These are phyloP conservation scores for Corydoras sp. DNA, from an alignment of 2,113 vertebrate genomes.

Conservation along the genomic window DNA sequence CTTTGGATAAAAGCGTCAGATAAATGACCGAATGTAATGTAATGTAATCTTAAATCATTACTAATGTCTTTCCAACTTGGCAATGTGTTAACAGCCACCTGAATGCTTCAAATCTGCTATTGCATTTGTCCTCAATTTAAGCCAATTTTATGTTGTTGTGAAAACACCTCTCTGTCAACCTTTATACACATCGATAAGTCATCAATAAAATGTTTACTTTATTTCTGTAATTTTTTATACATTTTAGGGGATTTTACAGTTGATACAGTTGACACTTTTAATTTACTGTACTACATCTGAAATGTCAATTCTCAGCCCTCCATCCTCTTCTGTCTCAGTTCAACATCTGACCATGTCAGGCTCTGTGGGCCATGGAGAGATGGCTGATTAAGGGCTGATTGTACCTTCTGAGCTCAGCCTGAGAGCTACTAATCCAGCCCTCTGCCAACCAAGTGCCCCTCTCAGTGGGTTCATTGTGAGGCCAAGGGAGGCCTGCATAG, in stretches of 20 bases:
- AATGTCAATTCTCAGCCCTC: slow-evolving; percentile 1
- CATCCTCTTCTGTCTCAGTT: neutral
- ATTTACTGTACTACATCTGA: neutral
- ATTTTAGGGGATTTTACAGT: too few species aligned
- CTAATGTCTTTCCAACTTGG: too few species aligned
- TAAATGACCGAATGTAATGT: too few species aligned
- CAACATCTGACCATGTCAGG: slow-evolving; percentile 42
- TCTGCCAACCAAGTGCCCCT: slow-evolving; percentile 54
- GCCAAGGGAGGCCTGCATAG: slow-evolving; percentile 63
- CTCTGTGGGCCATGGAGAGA: slow-evolving; percentile 46
- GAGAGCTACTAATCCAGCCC: slow-evolving; percentile 57
- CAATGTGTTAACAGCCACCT: too few species aligned
- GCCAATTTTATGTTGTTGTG: too few species aligned
- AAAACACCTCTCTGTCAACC: too few species aligned
- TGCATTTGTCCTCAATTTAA: too few species aligned
- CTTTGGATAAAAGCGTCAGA: too few species aligned
- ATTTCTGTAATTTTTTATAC: neutral
- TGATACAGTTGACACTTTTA: neutral
- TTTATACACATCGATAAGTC: too few species aligned
- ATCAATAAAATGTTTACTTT: too few species aligned
- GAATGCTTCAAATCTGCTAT: too few species aligned
- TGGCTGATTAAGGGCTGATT: slow-evolving; percentile 47
- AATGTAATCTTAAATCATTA: too few species aligned
- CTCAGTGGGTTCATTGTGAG: slow-evolving; percentile 66
- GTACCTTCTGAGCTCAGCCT: slow-evolving; percentile 25